Conservation (phyloP, 2,888 invertebrate species). For the Drosophila cyrtoloma region DNA sequence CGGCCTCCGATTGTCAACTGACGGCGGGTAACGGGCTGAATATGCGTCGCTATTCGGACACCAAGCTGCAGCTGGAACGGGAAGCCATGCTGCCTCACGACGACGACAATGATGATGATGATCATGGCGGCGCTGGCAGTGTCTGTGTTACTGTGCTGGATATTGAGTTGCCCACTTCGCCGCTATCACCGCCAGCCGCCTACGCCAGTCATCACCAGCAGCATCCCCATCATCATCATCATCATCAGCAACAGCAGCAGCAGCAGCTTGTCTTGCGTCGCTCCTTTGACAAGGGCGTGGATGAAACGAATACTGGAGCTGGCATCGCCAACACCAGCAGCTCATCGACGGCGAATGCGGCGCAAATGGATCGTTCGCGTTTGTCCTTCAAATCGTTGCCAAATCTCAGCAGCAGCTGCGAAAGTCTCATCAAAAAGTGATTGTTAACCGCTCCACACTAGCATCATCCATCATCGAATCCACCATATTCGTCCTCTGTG, state of each 20-base stretch:
- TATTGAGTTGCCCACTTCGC: conserved; percentile 79
- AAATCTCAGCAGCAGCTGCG: conserved; percentile 90
- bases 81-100: conserved; percentile 66
- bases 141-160: conserved; percentile 77
- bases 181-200: conserved; percentile 74
- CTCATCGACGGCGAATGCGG: conserved; percentile 42
- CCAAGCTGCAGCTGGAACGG: conserved; percentile 80
- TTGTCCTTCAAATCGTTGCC: conserved; percentile 88
- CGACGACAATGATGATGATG: conserved; percentile 48
- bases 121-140: conserved; percentile 40
- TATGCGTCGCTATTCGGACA: conserved; percentile 85
- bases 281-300: conserved; percentile 79
- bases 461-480: not conserved
- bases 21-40: conserved; percentile 50
- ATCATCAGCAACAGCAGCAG: conserved; percentile 31
- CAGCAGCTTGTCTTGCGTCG: conserved; percentile 71
- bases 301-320: conserved; percentile 44
- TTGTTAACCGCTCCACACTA: conserved; percentile 1
- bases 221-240: conserved; percentile 12
- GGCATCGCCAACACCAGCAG: conserved; percentile 18
- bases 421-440: conserved; percentile 86
- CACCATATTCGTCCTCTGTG: conserved; percentile 3
- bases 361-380: conserved; percentile 75
- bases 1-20: conserved; percentile 68
- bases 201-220: conserved; percentile 61